phyloP scores from a whole-genome alignment of 2,113 vertebrate species.

The Acrocephalus arundinaceus region DNA sequence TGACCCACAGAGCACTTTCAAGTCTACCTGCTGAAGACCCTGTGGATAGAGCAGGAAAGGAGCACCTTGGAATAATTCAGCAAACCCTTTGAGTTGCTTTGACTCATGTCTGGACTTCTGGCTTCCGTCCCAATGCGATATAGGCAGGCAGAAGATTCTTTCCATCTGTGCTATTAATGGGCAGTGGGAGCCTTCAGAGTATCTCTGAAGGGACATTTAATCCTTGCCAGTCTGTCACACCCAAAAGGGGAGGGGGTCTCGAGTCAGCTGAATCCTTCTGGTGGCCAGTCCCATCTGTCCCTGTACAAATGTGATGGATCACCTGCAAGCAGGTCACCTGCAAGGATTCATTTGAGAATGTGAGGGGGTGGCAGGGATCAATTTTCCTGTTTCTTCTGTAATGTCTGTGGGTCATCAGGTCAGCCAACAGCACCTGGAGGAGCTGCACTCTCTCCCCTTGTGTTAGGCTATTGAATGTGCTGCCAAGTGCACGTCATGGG shows the following conservation, averaged over 20 bases:
- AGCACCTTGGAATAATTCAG: neutral
- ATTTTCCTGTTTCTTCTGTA: neutral
- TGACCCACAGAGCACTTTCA: neutral
- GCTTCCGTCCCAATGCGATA: neutral
- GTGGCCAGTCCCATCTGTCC: neutral
- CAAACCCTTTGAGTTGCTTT: neutral
- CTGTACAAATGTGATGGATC: neutral
- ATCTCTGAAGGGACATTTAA: neutral
- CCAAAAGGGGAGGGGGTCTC: neutral
- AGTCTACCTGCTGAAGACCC: neutral
- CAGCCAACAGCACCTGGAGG: neutral
- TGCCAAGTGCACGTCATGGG: neutral
- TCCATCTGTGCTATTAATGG: neutral
- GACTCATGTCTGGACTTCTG: neutral
- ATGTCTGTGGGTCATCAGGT: rapidly evolving
- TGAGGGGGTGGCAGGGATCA: neutral
- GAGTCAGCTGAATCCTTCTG: neutral
- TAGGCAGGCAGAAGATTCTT: neutral
- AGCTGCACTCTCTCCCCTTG: neutral
- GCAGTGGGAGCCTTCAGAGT: neutral
- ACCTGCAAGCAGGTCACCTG: neutral
- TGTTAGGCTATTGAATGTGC: neutral
- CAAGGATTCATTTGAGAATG: rapidly evolving
- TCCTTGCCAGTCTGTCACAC: neutral
- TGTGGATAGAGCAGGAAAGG: neutral